Conservation (phyloP, 2,888 invertebrate species). For the Apotomis turbidana region DNA sequence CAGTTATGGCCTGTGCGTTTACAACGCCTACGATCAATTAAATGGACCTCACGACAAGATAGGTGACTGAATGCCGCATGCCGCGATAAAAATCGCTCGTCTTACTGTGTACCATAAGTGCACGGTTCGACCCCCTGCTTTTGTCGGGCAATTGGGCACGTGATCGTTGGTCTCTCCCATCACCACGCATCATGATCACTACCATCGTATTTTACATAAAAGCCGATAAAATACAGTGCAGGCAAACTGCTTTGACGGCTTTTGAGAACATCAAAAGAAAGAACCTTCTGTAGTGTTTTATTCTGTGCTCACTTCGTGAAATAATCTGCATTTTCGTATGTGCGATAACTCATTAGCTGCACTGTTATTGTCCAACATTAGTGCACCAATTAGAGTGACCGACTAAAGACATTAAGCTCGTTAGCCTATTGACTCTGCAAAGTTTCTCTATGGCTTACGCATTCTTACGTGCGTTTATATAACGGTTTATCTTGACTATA, state of each 20-base stretch:
- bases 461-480: conserved; percentile 2
- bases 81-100: too few relatives aligned
- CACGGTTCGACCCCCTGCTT: too few relatives aligned
- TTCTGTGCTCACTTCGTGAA: neutral
- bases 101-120: too few relatives aligned
- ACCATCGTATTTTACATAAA: too few relatives aligned
- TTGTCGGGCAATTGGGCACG: too few relatives aligned
- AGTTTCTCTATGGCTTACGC: conserved; percentile 21
- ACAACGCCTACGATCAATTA: conserved; percentile 64
- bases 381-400: conserved; percentile 34
- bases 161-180: too few relatives aligned
- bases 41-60: conserved; percentile 44
- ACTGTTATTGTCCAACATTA: conserved; percentile 35
- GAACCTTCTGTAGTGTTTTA: too few relatives aligned
- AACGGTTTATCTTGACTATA: conserved; percentile 39
- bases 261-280: too few relatives aligned
- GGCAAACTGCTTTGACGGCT: too few relatives aligned
- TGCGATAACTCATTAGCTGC: conserved; percentile 40
- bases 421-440: conserved; percentile 32
- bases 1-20: conserved; percentile 54
- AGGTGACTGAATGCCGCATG: too few relatives aligned
- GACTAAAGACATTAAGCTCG: conserved; percentile 27
- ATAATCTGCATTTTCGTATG: conserved; percentile 39
- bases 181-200: too few relatives aligned
- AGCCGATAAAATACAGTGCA: too few relatives aligned